Base-by-base conservation (phyloP, 2,113 vertebrate genomes). In the Prochilodus magdalenae region DNA sequence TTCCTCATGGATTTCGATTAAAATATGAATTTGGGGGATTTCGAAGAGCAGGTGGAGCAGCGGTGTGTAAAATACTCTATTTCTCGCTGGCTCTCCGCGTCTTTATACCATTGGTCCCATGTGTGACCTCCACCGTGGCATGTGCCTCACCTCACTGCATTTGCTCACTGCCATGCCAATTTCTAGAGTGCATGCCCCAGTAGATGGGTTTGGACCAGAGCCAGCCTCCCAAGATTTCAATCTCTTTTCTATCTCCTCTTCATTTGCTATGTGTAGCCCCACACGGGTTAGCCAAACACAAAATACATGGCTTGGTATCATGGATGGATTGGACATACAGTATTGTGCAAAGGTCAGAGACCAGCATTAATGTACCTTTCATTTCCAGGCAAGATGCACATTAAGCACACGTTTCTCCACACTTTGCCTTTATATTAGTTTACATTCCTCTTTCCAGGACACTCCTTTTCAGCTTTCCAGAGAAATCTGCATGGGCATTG, bases 11-110 rank as follows among this genome's bases (percentile, higher is more conserved):
- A 77, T 87, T 87, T 75, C 16, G 81, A 87, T 87, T 88, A 86
- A 75, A 88, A 83, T 81, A 78, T 53, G 75, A 66, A 84, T 88
- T 75, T 84, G 80, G 85, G 85, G 77, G 78, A 86, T 83, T 86
- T 74, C 79, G 84, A 69, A 26, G 70, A 81, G 67, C 44, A 82
- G 78, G 67, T 81, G 81, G 60, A 86, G 75, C 84, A 83, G 18
- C 67, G 69, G 86, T 62, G 84, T 87, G 80, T 84, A 72, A 79
- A 84, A 63, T 75, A 70, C 74, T 59, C 83, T 82, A 81, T 83
- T 73, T 84, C 80, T 51, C 73, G 78, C 83, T 78, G 72, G 55
- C 77, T 75, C 36, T 62, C 47, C 60, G 40, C 67, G 60, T 71
- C 83, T 71, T 87, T 67, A 79, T 84, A 75, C 65, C 70, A 71